phyloP scores from a whole-genome alignment of 2,113 vertebrate genomes.

The Raja brachyura region DNA sequence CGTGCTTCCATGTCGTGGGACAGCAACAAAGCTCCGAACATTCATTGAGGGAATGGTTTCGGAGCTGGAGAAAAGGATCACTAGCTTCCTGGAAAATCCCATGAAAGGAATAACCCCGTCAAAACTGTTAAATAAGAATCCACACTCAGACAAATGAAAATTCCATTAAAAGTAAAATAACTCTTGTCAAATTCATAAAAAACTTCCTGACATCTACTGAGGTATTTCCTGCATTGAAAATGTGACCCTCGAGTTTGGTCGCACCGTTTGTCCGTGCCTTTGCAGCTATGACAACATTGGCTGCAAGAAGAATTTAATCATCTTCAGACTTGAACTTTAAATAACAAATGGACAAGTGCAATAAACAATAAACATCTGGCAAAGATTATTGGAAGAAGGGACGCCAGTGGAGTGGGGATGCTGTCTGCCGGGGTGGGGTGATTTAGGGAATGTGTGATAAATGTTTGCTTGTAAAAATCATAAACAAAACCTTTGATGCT shows the following conservation, averaged over 20 bases:
- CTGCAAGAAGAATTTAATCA: neutral
- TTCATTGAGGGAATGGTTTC: neutral
- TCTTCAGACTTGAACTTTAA: neutral
- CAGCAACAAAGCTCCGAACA: neutral
- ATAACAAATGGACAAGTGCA: neutral
- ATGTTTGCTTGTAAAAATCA: too few relatives aligned
- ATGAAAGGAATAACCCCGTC: neutral
- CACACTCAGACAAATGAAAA: neutral
- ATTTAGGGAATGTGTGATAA: neutral
- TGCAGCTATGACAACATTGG: slow-evolving; percentile 12
- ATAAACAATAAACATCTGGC: neutral
- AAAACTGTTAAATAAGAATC: slow-evolving; percentile 1
- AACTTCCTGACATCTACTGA: neutral
- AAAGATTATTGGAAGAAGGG: neutral
- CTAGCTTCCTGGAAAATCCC: neutral
- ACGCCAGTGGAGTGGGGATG: neutral
- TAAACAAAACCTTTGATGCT: too few relatives aligned
- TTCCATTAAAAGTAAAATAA: neutral
- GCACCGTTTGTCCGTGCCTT: neutral
- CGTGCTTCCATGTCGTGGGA: neutral
- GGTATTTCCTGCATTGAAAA: slow-evolving; percentile 5
- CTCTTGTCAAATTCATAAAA: slow-evolving; percentile 28
- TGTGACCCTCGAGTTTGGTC: neutral
- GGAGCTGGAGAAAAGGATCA: neutral
- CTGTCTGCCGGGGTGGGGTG: neutral